These are phyloP conservation scores for Rhaphigaster nebulosa DNA, from an alignment of 2,888 invertebrate genomes.

Conservation along the genomic window DNA sequence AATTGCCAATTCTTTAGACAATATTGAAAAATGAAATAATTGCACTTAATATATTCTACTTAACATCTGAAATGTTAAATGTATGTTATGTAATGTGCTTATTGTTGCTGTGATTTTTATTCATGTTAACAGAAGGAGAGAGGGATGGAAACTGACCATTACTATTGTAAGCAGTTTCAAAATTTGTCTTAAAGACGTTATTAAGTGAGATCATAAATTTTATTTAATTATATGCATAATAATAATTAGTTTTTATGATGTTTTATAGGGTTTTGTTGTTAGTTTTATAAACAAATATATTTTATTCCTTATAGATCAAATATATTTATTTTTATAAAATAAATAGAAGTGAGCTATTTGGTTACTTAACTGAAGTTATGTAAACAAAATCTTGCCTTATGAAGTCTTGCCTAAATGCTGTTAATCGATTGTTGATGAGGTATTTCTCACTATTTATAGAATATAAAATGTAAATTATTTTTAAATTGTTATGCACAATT, in stretches of 20 bases:
- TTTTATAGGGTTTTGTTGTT: conserved; percentile 11
- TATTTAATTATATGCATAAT: conserved; percentile 8
- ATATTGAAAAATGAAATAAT: neutral
- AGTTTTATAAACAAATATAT: conserved; percentile 24
- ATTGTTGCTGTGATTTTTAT: conserved; percentile 43
- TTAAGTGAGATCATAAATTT: conserved; percentile 33
- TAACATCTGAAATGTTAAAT: conserved; percentile 24
- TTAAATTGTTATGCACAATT: conserved; percentile 22
- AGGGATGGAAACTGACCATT: neutral
- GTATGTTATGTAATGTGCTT: neutral
- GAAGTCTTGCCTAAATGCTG: conserved; percentile 13
- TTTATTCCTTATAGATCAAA: conserved; percentile 28
- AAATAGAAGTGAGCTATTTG: conserved; percentile 11
- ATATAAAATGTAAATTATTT: conserved; percentile 5
- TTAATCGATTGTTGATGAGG: neutral
- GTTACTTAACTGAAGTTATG: neutral
- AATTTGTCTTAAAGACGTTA: conserved; percentile 9
- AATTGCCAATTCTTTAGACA: neutral
- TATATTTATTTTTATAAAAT: conserved; percentile 45
- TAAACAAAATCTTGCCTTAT: conserved; percentile 26
- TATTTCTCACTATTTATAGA: neutral
- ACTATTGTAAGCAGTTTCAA: neutral
- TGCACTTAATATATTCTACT: conserved; percentile 22
- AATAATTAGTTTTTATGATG: conserved; percentile 18
- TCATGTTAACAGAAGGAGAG: neutral